Percentiles rank a stretch among this genome's conserved stretches.
Conservation (phyloP, 2,797 vertebrate genomes). For the Emys orbicularis region DNA sequence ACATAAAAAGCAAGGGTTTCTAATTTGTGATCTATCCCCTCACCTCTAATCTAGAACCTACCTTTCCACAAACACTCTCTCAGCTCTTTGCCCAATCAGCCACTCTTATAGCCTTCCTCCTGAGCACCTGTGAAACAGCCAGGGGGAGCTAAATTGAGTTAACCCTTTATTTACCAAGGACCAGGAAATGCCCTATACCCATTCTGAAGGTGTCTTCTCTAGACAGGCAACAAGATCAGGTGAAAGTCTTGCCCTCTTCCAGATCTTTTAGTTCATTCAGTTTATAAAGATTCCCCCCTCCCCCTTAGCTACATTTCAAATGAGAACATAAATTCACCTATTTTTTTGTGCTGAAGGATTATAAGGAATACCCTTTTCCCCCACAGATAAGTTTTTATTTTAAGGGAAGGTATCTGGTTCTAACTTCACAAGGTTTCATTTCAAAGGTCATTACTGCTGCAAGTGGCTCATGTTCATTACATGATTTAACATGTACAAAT, state of each 20-base stretch:
- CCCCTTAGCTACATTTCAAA: not conserved
- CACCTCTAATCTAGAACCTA: fast-evolving
- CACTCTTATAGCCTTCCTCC: fast-evolving
- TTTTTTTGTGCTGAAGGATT: not conserved
- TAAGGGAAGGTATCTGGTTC: not conserved
- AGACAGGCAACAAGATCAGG: too few species aligned
- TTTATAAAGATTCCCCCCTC: not conserved
- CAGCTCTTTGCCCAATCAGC: fast-evolving
- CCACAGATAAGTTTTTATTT: not conserved
- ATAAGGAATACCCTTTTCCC: not conserved
- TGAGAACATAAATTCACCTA: not conserved
- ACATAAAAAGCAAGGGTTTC: fast-evolving
- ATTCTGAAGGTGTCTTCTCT: fast-evolving
- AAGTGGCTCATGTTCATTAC: not conserved
- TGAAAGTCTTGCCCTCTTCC: not conserved
- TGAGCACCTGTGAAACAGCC: fast-evolving
- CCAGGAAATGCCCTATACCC: fast-evolving
- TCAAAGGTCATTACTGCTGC: not conserved
- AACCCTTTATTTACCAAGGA: fast-evolving
- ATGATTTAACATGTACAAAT: not conserved
- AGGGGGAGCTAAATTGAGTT: fast-evolving
- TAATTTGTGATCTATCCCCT: not conserved
- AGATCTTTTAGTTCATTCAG: not conserved
- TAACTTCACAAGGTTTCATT: not conserved
- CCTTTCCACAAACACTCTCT: fast-evolving